Evolutionary conservation across 2,797 vertebrate species (phyloP).

Genomic region (Oryzias sinensis): DNA sequence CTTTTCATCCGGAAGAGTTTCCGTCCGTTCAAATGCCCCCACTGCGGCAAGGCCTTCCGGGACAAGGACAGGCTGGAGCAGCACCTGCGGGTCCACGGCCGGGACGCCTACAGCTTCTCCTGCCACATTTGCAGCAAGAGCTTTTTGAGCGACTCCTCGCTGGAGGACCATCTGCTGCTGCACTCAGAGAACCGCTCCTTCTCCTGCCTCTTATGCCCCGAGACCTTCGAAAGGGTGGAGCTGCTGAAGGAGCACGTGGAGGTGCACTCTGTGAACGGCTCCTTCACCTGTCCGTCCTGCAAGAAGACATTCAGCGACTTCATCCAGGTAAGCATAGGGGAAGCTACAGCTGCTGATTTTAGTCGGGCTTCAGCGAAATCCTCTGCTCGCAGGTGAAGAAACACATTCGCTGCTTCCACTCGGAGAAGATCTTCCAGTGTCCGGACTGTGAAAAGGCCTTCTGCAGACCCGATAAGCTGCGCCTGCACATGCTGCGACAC

Average conservation of each 20-base stretch:
- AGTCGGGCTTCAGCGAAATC: neutral
- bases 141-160: constrained; percentile 84
- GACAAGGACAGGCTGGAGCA: constrained; percentile 97
- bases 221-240: constrained; percentile 92
- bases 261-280: constrained; percentile 88
- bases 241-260: constrained; percentile 93
- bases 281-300: constrained; percentile 93
- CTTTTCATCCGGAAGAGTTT: constrained; percentile 97
- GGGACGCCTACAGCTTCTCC: constrained; percentile 88
- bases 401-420: constrained; percentile 96
- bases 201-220: constrained; percentile 91
- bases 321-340: constrained; percentile 85
- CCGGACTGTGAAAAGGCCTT: constrained; percentile 96
- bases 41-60: constrained; percentile 95
- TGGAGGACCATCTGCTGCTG: constrained; percentile 92
- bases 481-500: constrained; percentile 95
- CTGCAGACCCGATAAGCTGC: constrained; percentile 95
- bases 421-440: constrained; percentile 96
- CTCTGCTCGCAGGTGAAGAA: constrained; percentile 87
- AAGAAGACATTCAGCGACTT: constrained; percentile 96
- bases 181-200: constrained; percentile 94
- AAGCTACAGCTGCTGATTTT: neutral
- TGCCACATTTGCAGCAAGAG: constrained; percentile 96
- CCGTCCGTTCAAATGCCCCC: constrained; percentile 94
- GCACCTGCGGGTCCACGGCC: constrained; percentile 91